Percentiles rank a stretch among this genome's conserved stretches.
These are phyloP conservation scores for Lithodes maja DNA, from an alignment of 2,888 invertebrate genomes.

Conservation along the genomic window DNA sequence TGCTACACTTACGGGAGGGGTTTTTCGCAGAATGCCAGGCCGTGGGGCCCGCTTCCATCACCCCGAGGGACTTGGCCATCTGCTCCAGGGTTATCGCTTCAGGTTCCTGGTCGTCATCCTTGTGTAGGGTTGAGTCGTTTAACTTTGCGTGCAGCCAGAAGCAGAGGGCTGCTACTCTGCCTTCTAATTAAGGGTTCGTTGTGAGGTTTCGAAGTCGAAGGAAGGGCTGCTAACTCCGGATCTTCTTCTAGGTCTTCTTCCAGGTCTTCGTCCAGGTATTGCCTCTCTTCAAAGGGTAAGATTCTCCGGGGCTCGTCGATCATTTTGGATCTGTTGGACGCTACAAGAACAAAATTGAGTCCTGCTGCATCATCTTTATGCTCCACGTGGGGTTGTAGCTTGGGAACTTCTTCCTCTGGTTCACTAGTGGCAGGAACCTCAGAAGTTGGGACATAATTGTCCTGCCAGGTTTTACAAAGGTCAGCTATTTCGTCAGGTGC, in stretches of 20 bases:
- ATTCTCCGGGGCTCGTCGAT: slow-evolving; percentile 55
- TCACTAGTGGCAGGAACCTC: background rate
- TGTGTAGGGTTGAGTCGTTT: slow-evolving; percentile 20
- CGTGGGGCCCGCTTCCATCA: slow-evolving; percentile 13
- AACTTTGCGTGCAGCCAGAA: slow-evolving; percentile 40
- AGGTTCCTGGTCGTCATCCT: slow-evolving; percentile 36
- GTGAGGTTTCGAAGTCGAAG: background rate
- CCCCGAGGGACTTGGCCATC: slow-evolving; percentile 5
- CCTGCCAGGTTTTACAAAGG: slow-evolving; percentile 50
- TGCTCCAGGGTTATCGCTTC: background rate
- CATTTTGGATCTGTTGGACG: slow-evolving; percentile 51
- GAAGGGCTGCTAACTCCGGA: background rate
- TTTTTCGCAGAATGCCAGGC: slow-evolving; percentile 46
- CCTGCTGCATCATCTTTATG: slow-evolving; percentile 21
- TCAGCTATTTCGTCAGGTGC: slow-evolving; percentile 46
- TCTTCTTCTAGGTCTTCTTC: slow-evolving; percentile 26
- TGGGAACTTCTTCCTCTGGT: background rate
- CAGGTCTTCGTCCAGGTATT: slow-evolving; percentile 6
- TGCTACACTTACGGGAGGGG: slow-evolving; percentile 60
- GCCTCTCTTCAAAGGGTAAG: background rate
- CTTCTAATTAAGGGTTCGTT: slow-evolving; percentile 55
- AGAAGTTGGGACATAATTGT: slow-evolving; percentile 56
- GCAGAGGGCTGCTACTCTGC: slow-evolving; percentile 39
- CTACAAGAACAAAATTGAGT: slow-evolving; percentile 55
- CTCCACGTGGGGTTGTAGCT: background rate